A percentile compares a stretch with the other conserved stretches of the same genome.
Conservation (phyloP, 2,797 vertebrate genomes). For the Sebastes matsubarae region DNA sequence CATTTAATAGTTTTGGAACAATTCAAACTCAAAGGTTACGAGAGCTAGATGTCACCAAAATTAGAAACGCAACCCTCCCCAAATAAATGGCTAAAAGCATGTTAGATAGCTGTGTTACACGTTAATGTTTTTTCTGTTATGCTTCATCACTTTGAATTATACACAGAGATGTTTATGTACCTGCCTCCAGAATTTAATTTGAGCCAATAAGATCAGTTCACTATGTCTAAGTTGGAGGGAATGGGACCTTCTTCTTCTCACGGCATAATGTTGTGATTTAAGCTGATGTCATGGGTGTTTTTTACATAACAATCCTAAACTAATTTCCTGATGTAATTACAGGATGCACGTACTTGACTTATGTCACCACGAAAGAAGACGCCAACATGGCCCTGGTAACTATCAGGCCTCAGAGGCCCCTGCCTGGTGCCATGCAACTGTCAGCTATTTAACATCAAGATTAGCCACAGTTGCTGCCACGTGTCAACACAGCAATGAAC, state of each 20-base stretch:
- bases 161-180: background rate
- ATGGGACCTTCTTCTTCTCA: background rate
- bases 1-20: background rate
- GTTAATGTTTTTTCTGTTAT: background rate
- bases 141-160: background rate
- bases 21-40: background rate
- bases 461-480: constrained; percentile 75
- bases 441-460: constrained; percentile 75
- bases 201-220: background rate
- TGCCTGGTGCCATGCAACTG: constrained; percentile 63
- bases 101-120: background rate
- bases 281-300: background rate
- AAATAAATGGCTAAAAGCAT: background rate
- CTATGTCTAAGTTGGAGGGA: background rate
- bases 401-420: constrained; percentile 4
- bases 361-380: background rate
- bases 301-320: background rate
- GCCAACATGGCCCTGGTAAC: background rate
- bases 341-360: background rate
- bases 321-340: background rate
- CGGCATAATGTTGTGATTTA: background rate
- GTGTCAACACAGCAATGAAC: constrained; percentile 78
- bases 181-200: background rate
- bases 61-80: background rate
- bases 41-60: background rate